phyloP scores from a whole-genome alignment of 2,888 invertebrate species.

The Papilio protenor region DNA sequence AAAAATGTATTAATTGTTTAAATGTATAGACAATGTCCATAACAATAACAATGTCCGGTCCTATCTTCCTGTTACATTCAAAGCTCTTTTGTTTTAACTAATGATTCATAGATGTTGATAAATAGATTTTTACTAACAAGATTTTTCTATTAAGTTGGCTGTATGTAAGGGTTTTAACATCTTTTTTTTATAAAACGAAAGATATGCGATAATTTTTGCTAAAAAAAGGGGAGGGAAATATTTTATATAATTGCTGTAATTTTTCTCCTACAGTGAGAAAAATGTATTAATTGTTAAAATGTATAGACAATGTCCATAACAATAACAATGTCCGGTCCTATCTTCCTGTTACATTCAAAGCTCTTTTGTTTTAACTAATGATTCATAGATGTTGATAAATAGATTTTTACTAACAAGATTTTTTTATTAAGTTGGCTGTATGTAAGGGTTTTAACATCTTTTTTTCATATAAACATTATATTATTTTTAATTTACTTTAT shows the following conservation, averaged over 20 bases:
- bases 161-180: background rate
- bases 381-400: background rate
- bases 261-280: background rate
- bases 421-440: background rate
- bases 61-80: background rate
- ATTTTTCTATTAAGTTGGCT: background rate
- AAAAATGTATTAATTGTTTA: background rate
- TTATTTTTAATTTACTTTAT: too few relatives aligned
- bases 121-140: background rate
- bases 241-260: background rate
- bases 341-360: background rate
- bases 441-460: too few relatives aligned
- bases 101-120: background rate
- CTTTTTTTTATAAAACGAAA: background rate
- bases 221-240: background rate
- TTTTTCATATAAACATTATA: too few relatives aligned
- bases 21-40: background rate
- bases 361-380: background rate
- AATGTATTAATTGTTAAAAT: background rate
- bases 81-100: background rate
- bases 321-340: background rate
- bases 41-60: background rate
- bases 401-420: background rate
- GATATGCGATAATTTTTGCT: too few relatives aligned
- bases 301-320: background rate